Evolutionary conservation across 2,113 vertebrate genomes (phyloP).

Genomic region (Heliornis fulica): DNA sequence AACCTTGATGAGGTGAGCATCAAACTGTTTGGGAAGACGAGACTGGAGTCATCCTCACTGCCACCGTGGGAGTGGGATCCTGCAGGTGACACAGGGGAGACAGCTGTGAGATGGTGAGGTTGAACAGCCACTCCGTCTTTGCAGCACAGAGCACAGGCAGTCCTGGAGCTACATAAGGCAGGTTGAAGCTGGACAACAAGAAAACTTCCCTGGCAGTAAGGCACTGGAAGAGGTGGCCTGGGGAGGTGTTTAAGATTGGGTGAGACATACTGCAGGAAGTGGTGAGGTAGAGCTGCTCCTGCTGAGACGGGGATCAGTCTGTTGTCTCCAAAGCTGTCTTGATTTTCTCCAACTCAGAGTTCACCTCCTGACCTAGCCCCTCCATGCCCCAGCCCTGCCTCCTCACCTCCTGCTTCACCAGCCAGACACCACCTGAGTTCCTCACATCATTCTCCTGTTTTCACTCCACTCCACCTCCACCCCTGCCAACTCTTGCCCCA

Average conservation of each 20-base stretch:
- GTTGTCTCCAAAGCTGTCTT: background rate
- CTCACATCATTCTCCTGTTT: background rate
- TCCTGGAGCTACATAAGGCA: background rate
- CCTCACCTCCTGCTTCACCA: background rate
- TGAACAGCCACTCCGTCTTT: background rate
- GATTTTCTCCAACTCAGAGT: background rate
- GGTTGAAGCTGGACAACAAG: background rate
- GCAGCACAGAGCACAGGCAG: background rate
- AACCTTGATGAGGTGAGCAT: rapidly evolving
- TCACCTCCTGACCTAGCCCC: rapidly evolving
- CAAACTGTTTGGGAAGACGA: background rate
- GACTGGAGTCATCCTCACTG: rapidly evolving
- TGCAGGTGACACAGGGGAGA: background rate
- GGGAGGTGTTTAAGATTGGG: background rate
- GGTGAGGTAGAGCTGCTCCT: background rate
- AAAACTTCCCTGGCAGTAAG: background rate
- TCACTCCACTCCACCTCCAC: background rate
- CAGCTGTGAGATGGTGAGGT: background rate
- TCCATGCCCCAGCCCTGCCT: background rate
- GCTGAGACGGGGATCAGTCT: background rate
- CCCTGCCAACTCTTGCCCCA: background rate
- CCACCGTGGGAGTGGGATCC: background rate
- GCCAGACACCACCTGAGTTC: background rate
- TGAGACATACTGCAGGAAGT: background rate
- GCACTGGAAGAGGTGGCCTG: background rate